These are phyloP conservation scores for Furcula furcula DNA, from an alignment of 2,888 invertebrate genomes.

Conservation along the genomic window DNA sequence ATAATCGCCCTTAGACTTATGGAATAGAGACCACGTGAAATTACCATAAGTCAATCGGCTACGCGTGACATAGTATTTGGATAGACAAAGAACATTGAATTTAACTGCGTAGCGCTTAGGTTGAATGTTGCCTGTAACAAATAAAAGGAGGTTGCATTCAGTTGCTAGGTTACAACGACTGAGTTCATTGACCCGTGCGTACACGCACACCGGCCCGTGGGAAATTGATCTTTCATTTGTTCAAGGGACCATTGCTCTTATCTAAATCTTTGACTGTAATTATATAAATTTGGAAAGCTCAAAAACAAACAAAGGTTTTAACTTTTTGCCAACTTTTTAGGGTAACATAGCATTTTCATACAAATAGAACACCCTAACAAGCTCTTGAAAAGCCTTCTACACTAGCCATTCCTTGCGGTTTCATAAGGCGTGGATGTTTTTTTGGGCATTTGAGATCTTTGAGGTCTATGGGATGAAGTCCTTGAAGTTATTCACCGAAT, in stretches of 20 bases:
- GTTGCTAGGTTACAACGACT: slow-evolving; percentile 56
- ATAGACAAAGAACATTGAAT: slow-evolving; percentile 10
- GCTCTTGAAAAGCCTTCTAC: too few species aligned
- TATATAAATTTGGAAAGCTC: too few species aligned
- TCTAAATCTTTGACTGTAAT: too few species aligned
- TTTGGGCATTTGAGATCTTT: too few species aligned
- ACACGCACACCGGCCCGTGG: slow-evolving; percentile 40
- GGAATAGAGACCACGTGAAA: slow-evolving; percentile 2
- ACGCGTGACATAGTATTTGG: slow-evolving; percentile 13
- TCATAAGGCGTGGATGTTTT: too few species aligned
- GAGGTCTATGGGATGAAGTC: too few species aligned
- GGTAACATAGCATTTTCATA: too few species aligned
- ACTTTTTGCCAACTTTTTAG: too few species aligned
- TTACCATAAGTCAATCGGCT: slow-evolving; percentile 8
- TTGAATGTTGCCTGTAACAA: slow-evolving; percentile 7
- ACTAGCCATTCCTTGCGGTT: too few species aligned
- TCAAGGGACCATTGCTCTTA: not conserved
- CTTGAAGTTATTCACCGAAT: too few species aligned
- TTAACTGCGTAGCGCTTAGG: slow-evolving; percentile 4
- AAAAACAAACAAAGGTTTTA: too few species aligned
- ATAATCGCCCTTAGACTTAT: slow-evolving; percentile 13
- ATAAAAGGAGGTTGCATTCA: slow-evolving; percentile 47
- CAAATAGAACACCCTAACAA: too few species aligned
- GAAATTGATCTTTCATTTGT: slow-evolving; percentile 30
- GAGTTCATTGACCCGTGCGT: slow-evolving; percentile 54